Conservation (phyloP, 1,140 invertebrate genomes). For the Triops longicaudatus region DNA sequence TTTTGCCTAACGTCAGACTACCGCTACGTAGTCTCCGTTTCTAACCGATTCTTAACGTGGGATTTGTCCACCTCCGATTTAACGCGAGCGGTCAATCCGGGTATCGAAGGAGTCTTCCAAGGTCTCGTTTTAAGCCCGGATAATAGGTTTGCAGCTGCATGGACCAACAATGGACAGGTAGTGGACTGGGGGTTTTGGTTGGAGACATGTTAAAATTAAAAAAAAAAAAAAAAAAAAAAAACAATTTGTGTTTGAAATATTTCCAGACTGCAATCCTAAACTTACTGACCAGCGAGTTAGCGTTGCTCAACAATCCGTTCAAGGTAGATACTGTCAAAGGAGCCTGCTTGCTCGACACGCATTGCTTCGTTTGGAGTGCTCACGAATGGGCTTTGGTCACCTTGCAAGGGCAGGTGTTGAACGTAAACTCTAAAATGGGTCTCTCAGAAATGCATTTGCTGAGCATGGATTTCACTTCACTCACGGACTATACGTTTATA, state of each 20-base stretch:
- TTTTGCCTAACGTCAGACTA: slow-evolving; percentile 85
- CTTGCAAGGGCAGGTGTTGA: slow-evolving; percentile 20
- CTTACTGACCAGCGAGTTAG: slow-evolving; percentile 82
- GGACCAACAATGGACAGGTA: slow-evolving; percentile 91
- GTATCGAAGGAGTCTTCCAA: slow-evolving; percentile 40
- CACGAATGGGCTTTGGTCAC: slow-evolving; percentile 43
- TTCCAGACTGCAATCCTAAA: slow-evolving; percentile 70
- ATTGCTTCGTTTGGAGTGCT: slow-evolving; percentile 44
- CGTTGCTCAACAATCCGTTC: slow-evolving; percentile 74
- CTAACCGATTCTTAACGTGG: slow-evolving; percentile 95
- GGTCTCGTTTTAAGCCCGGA: slow-evolving; percentile 87
- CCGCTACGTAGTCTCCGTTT: slow-evolving; percentile 90
- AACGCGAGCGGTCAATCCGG: slow-evolving; percentile 77
- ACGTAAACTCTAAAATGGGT: slow-evolving; percentile 21
- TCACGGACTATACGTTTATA: slow-evolving; percentile 60
- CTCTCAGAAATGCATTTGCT: slow-evolving; percentile 34
- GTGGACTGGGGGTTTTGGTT: slow-evolving; percentile 22
- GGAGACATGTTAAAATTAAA: not conserved
- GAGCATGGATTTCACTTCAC: slow-evolving; percentile 60
- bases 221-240: too few relatives aligned
- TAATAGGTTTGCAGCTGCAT: slow-evolving; percentile 91
- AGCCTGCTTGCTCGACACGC: slow-evolving; percentile 64
- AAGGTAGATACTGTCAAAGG: slow-evolving; percentile 57
- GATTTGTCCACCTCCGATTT: slow-evolving; percentile 90
- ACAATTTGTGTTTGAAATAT: slow-evolving; percentile 21